A percentile compares a stretch with the other conserved stretches of the same genome.
These are phyloP conservation scores for Harpagoxenus sublaevis DNA, from an alignment of 2,888 invertebrate species.

Conservation along the genomic window DNA sequence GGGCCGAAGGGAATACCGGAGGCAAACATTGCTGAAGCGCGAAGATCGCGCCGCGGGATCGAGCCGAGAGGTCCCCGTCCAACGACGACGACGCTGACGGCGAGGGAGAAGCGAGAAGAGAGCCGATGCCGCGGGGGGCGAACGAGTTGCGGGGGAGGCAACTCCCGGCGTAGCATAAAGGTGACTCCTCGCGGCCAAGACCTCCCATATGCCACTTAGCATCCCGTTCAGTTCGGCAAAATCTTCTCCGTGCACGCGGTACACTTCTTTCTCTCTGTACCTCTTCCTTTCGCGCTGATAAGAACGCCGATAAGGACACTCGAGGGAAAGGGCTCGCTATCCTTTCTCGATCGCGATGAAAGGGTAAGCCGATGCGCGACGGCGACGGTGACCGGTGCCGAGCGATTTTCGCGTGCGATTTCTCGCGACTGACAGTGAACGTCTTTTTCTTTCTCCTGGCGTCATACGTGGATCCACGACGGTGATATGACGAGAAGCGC, in stretches of 20 bases:
- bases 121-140: constrained; percentile 72
- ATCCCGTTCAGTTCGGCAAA: constrained; percentile 77
- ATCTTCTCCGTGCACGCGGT: constrained; percentile 55
- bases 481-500: constrained; percentile 57
- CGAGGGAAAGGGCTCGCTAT: not conserved
- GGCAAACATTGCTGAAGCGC: constrained; percentile 1
- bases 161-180: constrained; percentile 82
- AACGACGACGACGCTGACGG: not conserved
- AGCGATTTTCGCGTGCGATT: constrained; percentile 14
- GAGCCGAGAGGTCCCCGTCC: not conserved
- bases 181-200: constrained; percentile 81
- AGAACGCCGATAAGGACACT: not conserved
- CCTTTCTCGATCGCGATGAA: constrained; percentile 16
- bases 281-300: not conserved
- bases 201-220: constrained; percentile 82
- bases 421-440: not conserved
- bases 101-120: constrained; percentile 56
- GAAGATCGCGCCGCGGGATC: not conserved
- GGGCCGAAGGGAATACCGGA: constrained; percentile 14
- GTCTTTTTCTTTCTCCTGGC: not conserved
- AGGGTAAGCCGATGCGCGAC: constrained; percentile 2
- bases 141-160: constrained; percentile 79
- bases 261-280: not conserved
- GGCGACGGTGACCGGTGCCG: not conserved
- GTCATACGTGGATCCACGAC: not conserved